Percentiles rank a stretch among this genome's conserved stretches.
Conservation (phyloP, 2,888 invertebrate genomes). For the Cantharis rustica region DNA sequence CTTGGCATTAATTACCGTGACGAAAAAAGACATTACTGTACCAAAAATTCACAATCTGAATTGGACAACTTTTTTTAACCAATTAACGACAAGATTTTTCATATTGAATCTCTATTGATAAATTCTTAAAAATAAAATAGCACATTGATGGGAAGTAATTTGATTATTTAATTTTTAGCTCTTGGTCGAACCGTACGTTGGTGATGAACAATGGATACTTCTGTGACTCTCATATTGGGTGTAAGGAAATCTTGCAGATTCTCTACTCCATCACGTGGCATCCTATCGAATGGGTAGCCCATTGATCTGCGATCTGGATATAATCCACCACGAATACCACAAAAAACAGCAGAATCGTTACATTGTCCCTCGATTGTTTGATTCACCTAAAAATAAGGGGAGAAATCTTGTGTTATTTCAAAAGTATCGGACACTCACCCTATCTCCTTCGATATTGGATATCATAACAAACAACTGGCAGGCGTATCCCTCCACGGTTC, state of each 20-base stretch:
- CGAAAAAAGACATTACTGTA: constrained; percentile 25
- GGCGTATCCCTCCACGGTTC: constrained; percentile 65
- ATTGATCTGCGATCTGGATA: constrained; percentile 83
- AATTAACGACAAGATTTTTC: neutral
- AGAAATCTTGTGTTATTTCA: neutral
- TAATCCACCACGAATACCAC: constrained; percentile 74
- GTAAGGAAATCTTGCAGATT: constrained; percentile 71
- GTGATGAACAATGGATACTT: constrained; percentile 65
- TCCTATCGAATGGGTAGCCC: constrained; percentile 83
- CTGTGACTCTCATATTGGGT: constrained; percentile 71
- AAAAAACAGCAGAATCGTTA: constrained; percentile 77
- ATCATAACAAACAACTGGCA: constrained; percentile 75
- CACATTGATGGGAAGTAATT: neutral
- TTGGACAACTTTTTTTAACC: constrained; percentile 27
- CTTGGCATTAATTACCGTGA: neutral
- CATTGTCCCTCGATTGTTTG: constrained; percentile 64
- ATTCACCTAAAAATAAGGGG: constrained; percentile 53
- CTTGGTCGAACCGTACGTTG: constrained; percentile 58
- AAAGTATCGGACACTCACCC: constrained; percentile 54
- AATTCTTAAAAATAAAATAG: neutral
- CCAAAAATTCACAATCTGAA: constrained; percentile 12
- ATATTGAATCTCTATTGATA: neutral
- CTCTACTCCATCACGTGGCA: constrained; percentile 62
- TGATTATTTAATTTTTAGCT: neutral
- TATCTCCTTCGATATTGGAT: constrained; percentile 68